Evolutionary conservation across 2,797 vertebrate genomes (phyloP), one percentile per base, ranked within the genome.

Genomic region (Megalops cyprinoides): DNA sequence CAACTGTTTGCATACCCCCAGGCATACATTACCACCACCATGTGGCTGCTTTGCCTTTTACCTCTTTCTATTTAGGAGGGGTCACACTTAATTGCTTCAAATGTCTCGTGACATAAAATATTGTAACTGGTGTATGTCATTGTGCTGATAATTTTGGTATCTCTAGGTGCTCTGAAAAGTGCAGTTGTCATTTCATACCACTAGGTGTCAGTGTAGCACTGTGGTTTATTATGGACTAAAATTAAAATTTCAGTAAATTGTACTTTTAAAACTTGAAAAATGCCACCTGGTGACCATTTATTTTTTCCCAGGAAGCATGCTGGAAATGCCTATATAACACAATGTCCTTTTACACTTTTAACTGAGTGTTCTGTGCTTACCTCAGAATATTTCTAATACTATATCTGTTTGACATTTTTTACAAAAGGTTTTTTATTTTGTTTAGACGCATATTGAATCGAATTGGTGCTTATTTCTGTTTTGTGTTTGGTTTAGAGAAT

Each of bases 201-300:
- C 79, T 80, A 80, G 79, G 46, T 75, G 79, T 80, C 79, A 80
- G 79, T 74, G 42, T 48, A 48, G 69, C 15, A 12, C 55, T 31
- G 37, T 6, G 25, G 14, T 55, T 55, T 79, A 55, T 28, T 42
- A 12, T 73, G 34, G n/a, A n/a, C n/a, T 10, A 39, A 8, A 49
- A 56, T 51, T 73, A 53, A n/a, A 4, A 39, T 4, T 42, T 25
- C n/a, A 46, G 15, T 3, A 25, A 23, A 12, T 65, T 37, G 8
- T 60, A 28, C 60, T 62, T 62, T 48, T 25, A 48, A 6, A 67
- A 60, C 56, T 28, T 51, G 53, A 53, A 73, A 73, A 74, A 67
- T 37, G 62, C 23, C 18, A 18, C 14, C 65, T 69, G 65, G 18
- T 69, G 6, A 69, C 34, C 5, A 23, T 69, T 42, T 69, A 9